Evolutionary conservation across 1,140 invertebrate genomes (phyloP).

Genomic region (Aleiodes sp.): DNA sequence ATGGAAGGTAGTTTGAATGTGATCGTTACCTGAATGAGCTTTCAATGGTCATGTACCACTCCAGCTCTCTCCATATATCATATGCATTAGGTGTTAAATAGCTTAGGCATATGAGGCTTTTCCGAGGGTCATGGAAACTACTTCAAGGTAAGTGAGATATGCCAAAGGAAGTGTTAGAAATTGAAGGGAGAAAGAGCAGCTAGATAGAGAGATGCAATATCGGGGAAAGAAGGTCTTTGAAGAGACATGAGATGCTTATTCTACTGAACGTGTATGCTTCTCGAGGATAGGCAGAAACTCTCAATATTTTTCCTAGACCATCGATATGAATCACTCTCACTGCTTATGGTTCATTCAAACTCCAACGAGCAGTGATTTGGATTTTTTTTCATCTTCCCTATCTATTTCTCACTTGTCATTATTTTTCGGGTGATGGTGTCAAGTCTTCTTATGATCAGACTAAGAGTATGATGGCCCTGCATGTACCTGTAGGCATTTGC

Average conservation of each 20-base stretch:
- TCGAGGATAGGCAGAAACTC: slow-evolving; percentile 3
- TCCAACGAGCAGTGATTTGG: neutral
- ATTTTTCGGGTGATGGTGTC: too few species aligned
- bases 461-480: too few species aligned
- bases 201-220: neutral
- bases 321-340: slow-evolving; percentile 23
- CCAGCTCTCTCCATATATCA: neutral
- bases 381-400: neutral
- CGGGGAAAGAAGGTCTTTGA: neutral
- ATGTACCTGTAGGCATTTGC: too few species aligned
- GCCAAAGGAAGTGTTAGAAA: neutral
- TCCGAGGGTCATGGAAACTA: neutral
- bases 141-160: neutral
- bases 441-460: too few species aligned
- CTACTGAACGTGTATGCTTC: slow-evolving; percentile 4
- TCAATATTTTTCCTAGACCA: neutral
- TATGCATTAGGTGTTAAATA: neutral
- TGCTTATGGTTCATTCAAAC: slow-evolving; percentile 3
- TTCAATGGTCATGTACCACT: neutral
- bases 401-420: neutral
- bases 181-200: neutral
- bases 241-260: neutral
- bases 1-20: neutral
- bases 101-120: neutral
- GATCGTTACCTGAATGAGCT: neutral